These are phyloP conservation scores for Oxystoma pomonae DNA, from an alignment of 2,888 invertebrate species.

Conservation along the genomic window DNA sequence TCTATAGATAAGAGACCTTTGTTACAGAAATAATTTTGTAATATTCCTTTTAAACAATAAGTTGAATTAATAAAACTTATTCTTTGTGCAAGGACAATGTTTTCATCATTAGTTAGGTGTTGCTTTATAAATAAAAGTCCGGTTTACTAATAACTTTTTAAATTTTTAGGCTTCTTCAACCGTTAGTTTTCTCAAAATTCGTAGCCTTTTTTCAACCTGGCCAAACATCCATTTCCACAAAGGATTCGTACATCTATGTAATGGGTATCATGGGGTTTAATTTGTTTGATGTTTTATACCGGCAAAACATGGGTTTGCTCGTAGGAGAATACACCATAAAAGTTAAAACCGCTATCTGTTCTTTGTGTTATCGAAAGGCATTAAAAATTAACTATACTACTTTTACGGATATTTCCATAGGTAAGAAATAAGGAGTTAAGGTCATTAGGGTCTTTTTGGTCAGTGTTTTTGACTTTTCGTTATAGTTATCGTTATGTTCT, in stretches of 20 bases:
- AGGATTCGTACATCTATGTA: slow-evolving; percentile 68
- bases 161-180: slow-evolving; percentile 11
- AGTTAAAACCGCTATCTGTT: slow-evolving; percentile 74
- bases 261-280: slow-evolving; percentile 66
- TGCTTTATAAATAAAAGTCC: too few relatives aligned
- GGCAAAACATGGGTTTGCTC: slow-evolving; percentile 82
- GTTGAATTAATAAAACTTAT: too few relatives aligned
- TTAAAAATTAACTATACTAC: slow-evolving; percentile 46
- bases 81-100: too few relatives aligned
- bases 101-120: too few relatives aligned
- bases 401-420: slow-evolving; percentile 61
- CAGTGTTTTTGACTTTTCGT: too few relatives aligned
- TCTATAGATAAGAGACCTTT: too few relatives aligned
- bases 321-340: slow-evolving; percentile 76
- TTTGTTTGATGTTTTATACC: slow-evolving; percentile 59
- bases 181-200: slow-evolving; percentile 22
- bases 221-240: slow-evolving; percentile 25
- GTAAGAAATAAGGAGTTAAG: slow-evolving; percentile 23
- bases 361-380: slow-evolving; percentile 72
- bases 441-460: too few relatives aligned
- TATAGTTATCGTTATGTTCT: too few relatives aligned
- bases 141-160: too few relatives aligned
- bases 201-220: slow-evolving; percentile 29
- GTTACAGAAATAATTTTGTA: too few relatives aligned
- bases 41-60: too few relatives aligned